Evolutionary conservation across 1,140 invertebrate genomes (phyloP), one percentile per base, ranked within the genome.

Genomic region (Drosophila takahashii): DNA sequence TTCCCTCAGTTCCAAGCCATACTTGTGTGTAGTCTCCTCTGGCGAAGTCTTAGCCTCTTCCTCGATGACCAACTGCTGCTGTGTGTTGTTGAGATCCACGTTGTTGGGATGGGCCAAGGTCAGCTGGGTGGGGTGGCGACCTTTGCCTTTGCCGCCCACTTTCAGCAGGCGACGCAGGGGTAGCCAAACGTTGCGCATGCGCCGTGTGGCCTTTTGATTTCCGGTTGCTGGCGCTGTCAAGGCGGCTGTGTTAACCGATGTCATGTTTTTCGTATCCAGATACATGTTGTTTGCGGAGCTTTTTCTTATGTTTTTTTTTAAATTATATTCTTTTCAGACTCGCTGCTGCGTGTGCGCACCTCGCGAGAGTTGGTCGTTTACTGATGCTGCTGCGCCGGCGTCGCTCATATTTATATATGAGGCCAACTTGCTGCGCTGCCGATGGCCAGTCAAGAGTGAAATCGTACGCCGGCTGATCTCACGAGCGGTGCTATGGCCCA

Each of bases 351-450:
- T 87, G 81, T 91, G 90, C 86, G 81, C 77, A 83, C 90, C 83
- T 90, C 81, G 75, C 87, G 78, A 89, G 84, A 79, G 80, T 79
- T 90, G 79, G 64, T 91, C 76, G 84, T 84, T 90, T 79, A 90
- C 90, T 91, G 90, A 91, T 91, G 90, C 90, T 91, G 90, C 80
- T 90, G 78, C 84, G 80, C 76, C 81, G 42, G 53, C 72, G 78
- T 59, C 74, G 77, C 89, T 89, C 80, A 87, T 81, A 91, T 91
- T 91, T 91, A 91, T 91, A 91, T 89, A 89, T 89, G 79, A 80
- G 75, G 45, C 71, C 66, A 87, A 60, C 83, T 58, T 69, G 73
- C 87, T 72, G 79, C 84, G 84, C 79, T 73, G 79, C 84, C 79
- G 57, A 66, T 89, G 84, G 79, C 66, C 83, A 86, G 83, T 86